These are phyloP conservation scores for Sminthopsis crassicaudata DNA, from an alignment of 2,113 vertebrate genomes.

Conservation along the genomic window DNA sequence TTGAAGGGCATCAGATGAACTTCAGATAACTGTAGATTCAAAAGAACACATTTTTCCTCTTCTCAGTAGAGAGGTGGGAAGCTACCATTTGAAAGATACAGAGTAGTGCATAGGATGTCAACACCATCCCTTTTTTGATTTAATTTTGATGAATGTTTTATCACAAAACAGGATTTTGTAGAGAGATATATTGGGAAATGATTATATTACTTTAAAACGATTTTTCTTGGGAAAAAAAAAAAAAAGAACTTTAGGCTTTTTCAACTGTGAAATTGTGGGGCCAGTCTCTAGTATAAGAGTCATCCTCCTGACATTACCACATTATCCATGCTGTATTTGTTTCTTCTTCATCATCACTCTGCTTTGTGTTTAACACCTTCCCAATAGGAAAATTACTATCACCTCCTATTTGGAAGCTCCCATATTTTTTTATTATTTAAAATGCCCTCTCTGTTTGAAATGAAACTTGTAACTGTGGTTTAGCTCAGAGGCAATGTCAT, in stretches of 20 bases:
- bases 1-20: not conserved
- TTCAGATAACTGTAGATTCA: not conserved
- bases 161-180: not conserved
- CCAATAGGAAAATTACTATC: not conserved
- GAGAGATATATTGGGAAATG: not conserved
- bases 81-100: no score
- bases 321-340: accelerated
- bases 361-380: not conserved
- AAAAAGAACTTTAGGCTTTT: not conserved
- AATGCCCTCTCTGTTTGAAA: not conserved
- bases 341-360: not conserved
- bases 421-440: not conserved
- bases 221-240: not conserved
- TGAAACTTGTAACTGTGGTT: not conserved
- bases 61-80: not conserved
- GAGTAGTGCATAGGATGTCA: no score
- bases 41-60: not conserved
- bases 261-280: not conserved
- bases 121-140: not conserved
- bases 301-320: not conserved
- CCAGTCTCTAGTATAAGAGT: not conserved
- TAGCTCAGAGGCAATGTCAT: not conserved
- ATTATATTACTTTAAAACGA: not conserved
- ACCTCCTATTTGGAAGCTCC: not conserved
- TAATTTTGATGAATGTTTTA: not conserved